These are phyloP conservation scores for Cavia porcellus DNA, from an alignment of 2,113 vertebrate genomes.

Conservation along the genomic window DNA sequence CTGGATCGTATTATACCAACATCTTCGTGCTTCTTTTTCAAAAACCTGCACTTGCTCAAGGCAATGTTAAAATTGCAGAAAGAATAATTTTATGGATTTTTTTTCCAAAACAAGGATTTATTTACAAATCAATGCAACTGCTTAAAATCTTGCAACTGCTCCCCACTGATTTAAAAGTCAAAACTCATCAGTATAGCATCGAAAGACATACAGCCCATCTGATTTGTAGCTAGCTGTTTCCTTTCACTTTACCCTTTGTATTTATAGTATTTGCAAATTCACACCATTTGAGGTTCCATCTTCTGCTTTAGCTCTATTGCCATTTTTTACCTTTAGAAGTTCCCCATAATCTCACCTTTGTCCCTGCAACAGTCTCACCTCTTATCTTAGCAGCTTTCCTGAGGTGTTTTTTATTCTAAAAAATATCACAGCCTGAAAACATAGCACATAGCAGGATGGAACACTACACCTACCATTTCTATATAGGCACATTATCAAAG, in stretches of 20 bases:
- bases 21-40: background rate
- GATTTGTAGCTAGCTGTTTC: background rate
- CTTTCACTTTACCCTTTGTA: fast-evolving
- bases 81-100: background rate
- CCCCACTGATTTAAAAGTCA: background rate
- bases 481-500: background rate
- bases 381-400: background rate
- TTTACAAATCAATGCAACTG: background rate
- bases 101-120: background rate
- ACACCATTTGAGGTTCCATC: fast-evolving
- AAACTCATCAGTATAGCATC: background rate
- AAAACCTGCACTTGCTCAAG: background rate
- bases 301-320: background rate
- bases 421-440: background rate
- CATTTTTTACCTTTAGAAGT: background rate
- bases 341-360: background rate
- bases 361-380: background rate
- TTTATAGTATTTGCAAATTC: too few relatives aligned
- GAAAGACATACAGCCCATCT: background rate
- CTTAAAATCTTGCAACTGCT: background rate
- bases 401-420: background rate
- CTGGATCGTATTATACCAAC: background rate
- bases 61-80: background rate
- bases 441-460: background rate
- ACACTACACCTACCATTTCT: background rate